Evolutionary conservation across 1,140 invertebrate genomes (phyloP), one percentile per base, ranked within the genome.

Genomic region (Sitobion miscanthi): DNA sequence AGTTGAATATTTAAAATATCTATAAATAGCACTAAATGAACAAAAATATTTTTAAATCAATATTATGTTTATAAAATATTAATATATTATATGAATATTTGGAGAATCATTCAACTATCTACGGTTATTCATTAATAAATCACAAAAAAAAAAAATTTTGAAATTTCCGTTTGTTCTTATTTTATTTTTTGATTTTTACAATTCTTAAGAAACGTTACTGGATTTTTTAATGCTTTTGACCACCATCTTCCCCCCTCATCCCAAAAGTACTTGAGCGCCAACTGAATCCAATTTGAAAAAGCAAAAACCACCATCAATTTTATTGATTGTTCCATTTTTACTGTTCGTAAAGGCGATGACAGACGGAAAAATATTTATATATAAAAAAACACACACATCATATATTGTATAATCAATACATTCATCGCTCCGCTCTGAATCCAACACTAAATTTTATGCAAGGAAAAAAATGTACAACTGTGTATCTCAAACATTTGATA

Each of bases 401-500:
- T 52, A 52, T 20, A 17, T n/a, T 77, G 14, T 77, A 17, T 77
- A 77, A 77, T 77, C 14, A 77, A 77, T 62, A 62, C 57, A 62
- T 62, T 30, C 9, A 62, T n/a, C 30, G 2, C 14, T 77, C 4
- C 5, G 14, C n/a, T 77, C 14, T 17, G 62, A n/a, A 69, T 69
- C 30, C 14, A n/a, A 69, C 17, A n/a, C n/a, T n/a, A 17, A 69
- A 69, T 77, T n/a, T n/a, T 77, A 77, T 17, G n/a, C n/a, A n/a
- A 77, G 30, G 11, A 77, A 77, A 69, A 69, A 69, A n/a, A 69
- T n/a, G 11, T 0, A 77, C n/a, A n/a, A 77, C 30, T 85, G 21
- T 85, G 21, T 85, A 85, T 42, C 21, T 85, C 23, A 85, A 85
- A 85, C 42, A 85, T 45, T 85, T 85, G 42, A 45, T 85, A 85